These are phyloP conservation scores for Pinna nobilis DNA, from an alignment of 1,140 invertebrate species.

Conservation along the genomic window DNA sequence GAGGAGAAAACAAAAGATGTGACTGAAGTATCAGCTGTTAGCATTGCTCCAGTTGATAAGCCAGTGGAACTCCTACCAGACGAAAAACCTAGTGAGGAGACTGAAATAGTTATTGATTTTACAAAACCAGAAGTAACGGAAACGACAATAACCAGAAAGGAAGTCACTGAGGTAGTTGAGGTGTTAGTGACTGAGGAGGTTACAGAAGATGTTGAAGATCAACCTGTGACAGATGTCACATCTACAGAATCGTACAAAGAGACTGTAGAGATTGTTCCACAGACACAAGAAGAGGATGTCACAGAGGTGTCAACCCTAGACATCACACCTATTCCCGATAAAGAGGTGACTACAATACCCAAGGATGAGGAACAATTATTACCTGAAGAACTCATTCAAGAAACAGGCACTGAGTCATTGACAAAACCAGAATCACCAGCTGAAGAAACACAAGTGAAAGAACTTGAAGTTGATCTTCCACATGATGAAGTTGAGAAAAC, in stretches of 20 bases:
- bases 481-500: not conserved
- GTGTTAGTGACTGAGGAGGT: constrained; percentile 5
- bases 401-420: not conserved
- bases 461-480: constrained; percentile 1
- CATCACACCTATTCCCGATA: too few relatives aligned
- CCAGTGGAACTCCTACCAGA: not conserved
- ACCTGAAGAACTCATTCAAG: not conserved
- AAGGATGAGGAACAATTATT: not conserved
- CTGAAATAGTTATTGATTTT: constrained; percentile 10
- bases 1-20: constrained; percentile 4
- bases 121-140: not conserved
- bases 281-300: not conserved
- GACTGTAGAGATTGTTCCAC: constrained; percentile 9
- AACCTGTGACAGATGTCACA: not conserved
- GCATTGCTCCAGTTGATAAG: not conserved
- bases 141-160: constrained; percentile 3
- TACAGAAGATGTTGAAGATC: constrained; percentile 6
- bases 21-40: not conserved
- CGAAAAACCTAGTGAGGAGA: constrained; percentile 14
- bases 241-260: constrained; percentile 18
- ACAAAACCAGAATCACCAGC: not conserved
- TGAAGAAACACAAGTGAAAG: not conserved
- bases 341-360: not conserved
- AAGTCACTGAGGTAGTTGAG: constrained; percentile 6
- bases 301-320: too few relatives aligned